Conservation (phyloP, 2,797 vertebrate species). For the Crenuchus spilurus region DNA sequence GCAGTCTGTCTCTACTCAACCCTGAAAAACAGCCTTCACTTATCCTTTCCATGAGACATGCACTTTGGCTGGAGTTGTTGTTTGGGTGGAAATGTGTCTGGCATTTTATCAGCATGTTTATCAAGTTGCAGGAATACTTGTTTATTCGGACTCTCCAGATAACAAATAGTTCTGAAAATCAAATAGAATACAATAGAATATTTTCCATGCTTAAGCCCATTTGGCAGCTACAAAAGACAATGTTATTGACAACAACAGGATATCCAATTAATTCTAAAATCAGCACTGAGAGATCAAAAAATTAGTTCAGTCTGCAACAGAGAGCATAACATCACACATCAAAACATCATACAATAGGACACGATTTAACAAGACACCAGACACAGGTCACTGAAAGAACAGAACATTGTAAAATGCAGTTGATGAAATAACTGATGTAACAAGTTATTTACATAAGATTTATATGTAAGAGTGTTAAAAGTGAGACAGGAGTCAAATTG, state of each 20-base stretch:
- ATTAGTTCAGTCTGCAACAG: conserved; percentile 11
- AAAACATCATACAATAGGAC: neutral
- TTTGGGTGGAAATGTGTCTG: conserved; percentile 54
- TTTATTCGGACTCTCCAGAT: conserved; percentile 23
- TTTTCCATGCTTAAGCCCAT: neutral
- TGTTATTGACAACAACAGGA: conserved; percentile 7
- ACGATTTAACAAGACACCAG: conserved; percentile 1
- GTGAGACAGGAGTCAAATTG: conserved; percentile 14
- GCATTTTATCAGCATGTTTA: conserved; percentile 49
- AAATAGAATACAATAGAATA: conserved; percentile 3
- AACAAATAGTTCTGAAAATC: neutral
- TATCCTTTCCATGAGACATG: conserved; percentile 49
- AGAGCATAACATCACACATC: neutral
- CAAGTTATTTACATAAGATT: no score
- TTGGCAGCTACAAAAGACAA: neutral
- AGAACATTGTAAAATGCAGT: neutral
- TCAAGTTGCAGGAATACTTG: conserved; percentile 30
- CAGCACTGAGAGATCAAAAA: neutral
- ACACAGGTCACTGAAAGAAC: neutral
- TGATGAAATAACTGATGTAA: neutral
- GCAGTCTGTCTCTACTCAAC: conserved; percentile 40
- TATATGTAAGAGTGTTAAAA: no score
- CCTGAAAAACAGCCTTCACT: conserved; percentile 41
- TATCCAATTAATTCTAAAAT: neutral
- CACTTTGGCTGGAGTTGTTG: conserved; percentile 48